Evolutionary conservation across 2,888 invertebrate species (phyloP).

Genomic region (Tetropium fuscum): DNA sequence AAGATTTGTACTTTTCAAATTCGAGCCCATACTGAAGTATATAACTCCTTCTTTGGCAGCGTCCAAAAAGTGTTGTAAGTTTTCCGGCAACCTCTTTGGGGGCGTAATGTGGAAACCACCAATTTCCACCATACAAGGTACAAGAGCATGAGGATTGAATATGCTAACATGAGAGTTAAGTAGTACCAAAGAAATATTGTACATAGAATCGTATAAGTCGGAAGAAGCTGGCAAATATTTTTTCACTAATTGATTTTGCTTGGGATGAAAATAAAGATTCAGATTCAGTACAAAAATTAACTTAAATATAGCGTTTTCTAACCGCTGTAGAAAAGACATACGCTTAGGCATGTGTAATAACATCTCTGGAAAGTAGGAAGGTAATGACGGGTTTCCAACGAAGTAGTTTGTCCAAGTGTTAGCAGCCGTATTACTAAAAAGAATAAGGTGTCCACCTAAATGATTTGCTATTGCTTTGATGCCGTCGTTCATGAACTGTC

Average conservation of each 20-base stretch:
- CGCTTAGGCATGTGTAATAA: slow-evolving; percentile 63
- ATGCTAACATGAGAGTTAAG: slow-evolving; percentile 67
- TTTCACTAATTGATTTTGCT: slow-evolving; percentile 45
- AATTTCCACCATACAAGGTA: slow-evolving; percentile 70
- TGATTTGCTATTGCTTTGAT: slow-evolving; percentile 59
- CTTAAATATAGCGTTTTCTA: slow-evolving; percentile 66
- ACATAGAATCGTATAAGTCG: slow-evolving; percentile 36
- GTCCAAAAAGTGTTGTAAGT: slow-evolving; percentile 58
- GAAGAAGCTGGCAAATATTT: slow-evolving; percentile 46
- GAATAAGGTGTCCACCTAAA: slow-evolving; percentile 55
- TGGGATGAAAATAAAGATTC: slow-evolving; percentile 40
- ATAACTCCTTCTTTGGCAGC: slow-evolving; percentile 69
- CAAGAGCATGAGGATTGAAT: slow-evolving; percentile 65
- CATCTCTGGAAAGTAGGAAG: slow-evolving; percentile 68
- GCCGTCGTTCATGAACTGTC: slow-evolving; percentile 67
- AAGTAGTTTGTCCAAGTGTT: slow-evolving; percentile 59
- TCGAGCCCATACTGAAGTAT: slow-evolving; percentile 73
- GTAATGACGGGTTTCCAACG: slow-evolving; percentile 61
- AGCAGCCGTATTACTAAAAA: slow-evolving; percentile 63
- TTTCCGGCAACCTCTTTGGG: slow-evolving; percentile 48
- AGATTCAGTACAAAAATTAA: slow-evolving; percentile 35
- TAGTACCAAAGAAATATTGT: slow-evolving; percentile 52
- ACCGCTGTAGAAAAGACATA: slow-evolving; percentile 69
- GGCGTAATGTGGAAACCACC: slow-evolving; percentile 68
- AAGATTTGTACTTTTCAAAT: slow-evolving; percentile 69